Conservation (phyloP, 2,113 vertebrate species). For the Chrysochloris asiatica region DNA sequence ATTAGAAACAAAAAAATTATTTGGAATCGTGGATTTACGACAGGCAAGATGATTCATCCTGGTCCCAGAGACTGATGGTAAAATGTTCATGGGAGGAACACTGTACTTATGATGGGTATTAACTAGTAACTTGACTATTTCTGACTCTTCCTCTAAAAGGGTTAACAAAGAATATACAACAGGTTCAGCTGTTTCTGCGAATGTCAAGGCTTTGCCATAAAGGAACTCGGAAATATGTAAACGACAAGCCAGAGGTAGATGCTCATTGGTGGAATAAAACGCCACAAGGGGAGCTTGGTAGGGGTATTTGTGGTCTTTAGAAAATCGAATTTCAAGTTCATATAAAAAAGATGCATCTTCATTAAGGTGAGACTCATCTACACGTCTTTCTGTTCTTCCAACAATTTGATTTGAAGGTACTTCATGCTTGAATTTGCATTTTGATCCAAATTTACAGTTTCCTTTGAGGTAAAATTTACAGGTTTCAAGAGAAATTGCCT, state of each 20-base stretch:
- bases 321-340: slow-evolving; percentile 95
- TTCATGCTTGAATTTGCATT: slow-evolving; percentile 93
- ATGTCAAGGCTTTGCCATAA: slow-evolving; percentile 89
- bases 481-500: slow-evolving; percentile 79
- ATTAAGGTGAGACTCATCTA: slow-evolving; percentile 85
- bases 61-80: slow-evolving; percentile 65
- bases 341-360: slow-evolving; percentile 85
- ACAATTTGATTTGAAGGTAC: slow-evolving; percentile 81
- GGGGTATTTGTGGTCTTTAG: slow-evolving; percentile 92
- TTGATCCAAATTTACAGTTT: slow-evolving; percentile 92
- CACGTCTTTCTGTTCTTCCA: slow-evolving; percentile 84
- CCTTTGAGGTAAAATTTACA: slow-evolving; percentile 94
- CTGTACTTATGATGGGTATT: slow-evolving; percentile 93
- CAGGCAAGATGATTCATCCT: slow-evolving; percentile 65
- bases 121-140: slow-evolving; percentile 87
- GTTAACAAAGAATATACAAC: slow-evolving; percentile 93
- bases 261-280: slow-evolving; percentile 93
- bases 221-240: slow-evolving; percentile 92
- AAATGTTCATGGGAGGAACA: slow-evolving; percentile 83
- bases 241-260: slow-evolving; percentile 88
- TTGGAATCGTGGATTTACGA: slow-evolving; percentile 64
- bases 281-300: slow-evolving; percentile 94
- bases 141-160: slow-evolving; percentile 90
- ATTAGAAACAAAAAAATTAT: slow-evolving; percentile 54
- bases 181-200: slow-evolving; percentile 89